phyloP scores from a whole-genome alignment of 2,113 vertebrate species.

The Cyprinus carpio region DNA sequence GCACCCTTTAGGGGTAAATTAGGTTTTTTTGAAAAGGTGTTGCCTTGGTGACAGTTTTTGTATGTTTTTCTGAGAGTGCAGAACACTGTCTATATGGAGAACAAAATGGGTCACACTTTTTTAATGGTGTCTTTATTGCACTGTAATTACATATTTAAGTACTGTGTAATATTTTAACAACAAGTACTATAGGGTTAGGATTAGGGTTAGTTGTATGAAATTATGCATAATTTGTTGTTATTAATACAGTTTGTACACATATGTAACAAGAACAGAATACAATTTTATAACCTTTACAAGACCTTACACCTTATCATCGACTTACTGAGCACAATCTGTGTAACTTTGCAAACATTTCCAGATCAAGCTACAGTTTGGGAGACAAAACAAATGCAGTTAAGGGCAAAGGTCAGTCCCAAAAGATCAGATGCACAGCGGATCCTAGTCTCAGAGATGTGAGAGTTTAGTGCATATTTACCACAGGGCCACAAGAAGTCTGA shows the following conservation, averaged over 20 bases:
- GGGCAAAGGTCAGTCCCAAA: background rate
- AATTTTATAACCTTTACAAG: background rate
- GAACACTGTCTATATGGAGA: background rate
- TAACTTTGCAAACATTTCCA: background rate
- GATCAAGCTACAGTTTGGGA: conserved; percentile 7
- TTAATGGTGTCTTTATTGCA: background rate
- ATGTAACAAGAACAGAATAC: background rate
- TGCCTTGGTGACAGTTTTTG: too few relatives aligned
- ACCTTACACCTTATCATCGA: background rate
- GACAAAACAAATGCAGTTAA: background rate
- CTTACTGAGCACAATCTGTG: background rate
- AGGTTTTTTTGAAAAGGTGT: too few relatives aligned
- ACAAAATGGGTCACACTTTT: background rate
- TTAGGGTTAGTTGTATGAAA: background rate
- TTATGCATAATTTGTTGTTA: background rate
- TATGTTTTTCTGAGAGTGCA: too few relatives aligned
- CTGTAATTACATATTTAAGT: background rate
- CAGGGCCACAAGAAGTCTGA: conserved; percentile 43
- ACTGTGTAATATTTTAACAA: background rate
- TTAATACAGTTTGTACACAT: background rate
- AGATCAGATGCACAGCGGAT: conserved; percentile 15
- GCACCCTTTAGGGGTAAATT: too few relatives aligned
- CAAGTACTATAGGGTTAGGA: background rate
- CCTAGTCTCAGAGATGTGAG: conserved; percentile 31
- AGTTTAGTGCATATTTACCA: conserved; percentile 40